Evolutionary conservation across 2,113 vertebrate genomes (phyloP), one percentile per base, ranked within the genome.

Genomic region (Vulpes vulpes): DNA sequence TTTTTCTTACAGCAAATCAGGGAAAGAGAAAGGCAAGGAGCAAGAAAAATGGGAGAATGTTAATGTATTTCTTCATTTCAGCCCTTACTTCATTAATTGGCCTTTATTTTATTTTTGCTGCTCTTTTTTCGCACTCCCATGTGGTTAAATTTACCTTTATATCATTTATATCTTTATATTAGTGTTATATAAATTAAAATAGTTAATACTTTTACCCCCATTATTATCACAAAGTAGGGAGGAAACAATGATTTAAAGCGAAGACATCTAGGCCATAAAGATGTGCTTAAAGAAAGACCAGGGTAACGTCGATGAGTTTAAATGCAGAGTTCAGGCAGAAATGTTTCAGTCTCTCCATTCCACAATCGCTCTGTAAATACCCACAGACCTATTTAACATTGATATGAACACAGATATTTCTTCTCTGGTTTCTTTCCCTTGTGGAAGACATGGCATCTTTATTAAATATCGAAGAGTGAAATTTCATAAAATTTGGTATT

Each of bases 401-500:
- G 53, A 67, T 23, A 59, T 53, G 43, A 79, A 80, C 51, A 86
- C 55, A 65, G 35, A n/a, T 62, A 85, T 65, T 87, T 93, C 86
- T 88, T 51, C 86, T 92, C 17, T 22, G 22, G 15, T 60, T 64
- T 84, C 8, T 83, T 74, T 64, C 23, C 59, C 64, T 94, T 51
- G 2, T 25, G 35, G 49, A 96, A 78, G 27, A n/a, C 64, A 90
- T 15, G 62, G 3, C n/a, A 53, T 74, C 95, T 91, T 91, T 85
- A 97, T 89, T 93, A 97, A 96, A 93, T 91, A 87, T 55, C 51
- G 65, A 74, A 84, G 51, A 76, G 74, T 88, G 49, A 92, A 94
- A 80, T 92, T 82, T 96, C 64, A 53, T 95, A 95, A 95, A 74
- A 69, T 15, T 71, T 83, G 35, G 5, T 14, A 35, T 94, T 88